Conservation (phyloP, 2,797 vertebrate species). For the Dicrostonyx torquatus region DNA sequence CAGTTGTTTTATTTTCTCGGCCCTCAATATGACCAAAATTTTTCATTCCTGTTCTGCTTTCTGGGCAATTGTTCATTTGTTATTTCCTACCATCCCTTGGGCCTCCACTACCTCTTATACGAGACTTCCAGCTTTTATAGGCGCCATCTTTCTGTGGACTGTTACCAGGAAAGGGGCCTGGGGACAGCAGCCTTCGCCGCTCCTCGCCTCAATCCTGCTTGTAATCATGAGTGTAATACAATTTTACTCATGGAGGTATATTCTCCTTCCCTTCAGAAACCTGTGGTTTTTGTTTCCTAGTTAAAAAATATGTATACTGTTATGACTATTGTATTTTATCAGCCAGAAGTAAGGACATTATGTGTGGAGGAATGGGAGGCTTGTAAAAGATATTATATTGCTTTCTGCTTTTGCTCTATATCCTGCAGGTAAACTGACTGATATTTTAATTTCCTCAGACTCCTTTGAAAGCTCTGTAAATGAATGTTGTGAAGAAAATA, state of each 20-base stretch:
- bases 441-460: constrained; percentile 88
- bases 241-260: constrained; percentile 68
- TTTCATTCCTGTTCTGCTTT: constrained; percentile 54
- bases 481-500: constrained; percentile 89
- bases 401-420: constrained; percentile 80
- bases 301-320: constrained; percentile 81
- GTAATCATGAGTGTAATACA: constrained; percentile 60
- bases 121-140: constrained; percentile 65
- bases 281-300: constrained; percentile 77
- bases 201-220: constrained; percentile 53
- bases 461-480: constrained; percentile 86
- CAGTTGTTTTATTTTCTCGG: constrained; percentile 45
- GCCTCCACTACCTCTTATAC: constrained; percentile 40
- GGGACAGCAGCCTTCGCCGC: constrained; percentile 44
- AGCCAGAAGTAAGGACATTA: constrained; percentile 77
- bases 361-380: constrained; percentile 72
- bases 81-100: constrained; percentile 49
- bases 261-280: constrained; percentile 77
- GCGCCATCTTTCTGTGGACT: constrained; percentile 63
- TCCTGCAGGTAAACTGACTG: constrained; percentile 87
- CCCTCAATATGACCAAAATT: constrained; percentile 35
- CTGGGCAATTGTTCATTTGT: constrained; percentile 61
- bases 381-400: constrained; percentile 84
- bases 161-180: constrained; percentile 60
- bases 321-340: constrained; percentile 85